Percentiles rank a stretch among this genome's conserved stretches.
Conservation (phyloP, 2,797 vertebrate species). For the Artibeus jamaicensis region DNA sequence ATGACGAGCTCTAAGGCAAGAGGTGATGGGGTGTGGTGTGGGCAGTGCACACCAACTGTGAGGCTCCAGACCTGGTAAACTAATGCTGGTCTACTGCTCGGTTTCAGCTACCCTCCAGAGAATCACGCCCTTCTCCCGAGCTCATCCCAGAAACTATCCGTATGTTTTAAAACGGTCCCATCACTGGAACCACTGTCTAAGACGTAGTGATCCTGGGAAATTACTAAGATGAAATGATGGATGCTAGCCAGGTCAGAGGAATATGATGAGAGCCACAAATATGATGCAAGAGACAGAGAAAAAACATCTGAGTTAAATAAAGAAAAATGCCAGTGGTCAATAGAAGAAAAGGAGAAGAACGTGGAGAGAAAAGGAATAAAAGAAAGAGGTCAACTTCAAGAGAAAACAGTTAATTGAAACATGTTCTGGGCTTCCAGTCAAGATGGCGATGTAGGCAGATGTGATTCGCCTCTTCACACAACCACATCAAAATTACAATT, state of each 20-base stretch:
- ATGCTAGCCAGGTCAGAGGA: background rate
- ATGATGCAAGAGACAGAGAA: background rate
- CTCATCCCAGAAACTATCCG: background rate
- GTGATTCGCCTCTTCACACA: no score
- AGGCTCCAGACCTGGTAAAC: background rate
- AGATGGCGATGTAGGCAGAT: no score
- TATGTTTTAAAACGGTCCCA: background rate
- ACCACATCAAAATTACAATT: no score
- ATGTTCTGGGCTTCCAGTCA: background rate
- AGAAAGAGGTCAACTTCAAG: background rate
- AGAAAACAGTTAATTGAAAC: background rate
- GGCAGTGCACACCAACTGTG: rapidly evolving
- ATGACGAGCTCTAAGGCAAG: background rate
- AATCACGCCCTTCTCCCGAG: background rate
- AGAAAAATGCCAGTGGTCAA: background rate
- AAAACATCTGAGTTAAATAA: background rate
- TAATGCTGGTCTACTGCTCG: background rate
- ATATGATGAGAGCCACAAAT: background rate
- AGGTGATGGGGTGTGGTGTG: background rate
- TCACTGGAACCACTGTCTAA: background rate
- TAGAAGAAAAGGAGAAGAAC: background rate
- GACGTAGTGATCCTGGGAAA: background rate
- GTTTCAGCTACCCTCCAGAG: background rate
- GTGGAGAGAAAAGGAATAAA: background rate
- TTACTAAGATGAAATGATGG: background rate